Evolutionary conservation across 2,113 vertebrate species (phyloP).

Genomic region (Cyanocitta stelleri): DNA sequence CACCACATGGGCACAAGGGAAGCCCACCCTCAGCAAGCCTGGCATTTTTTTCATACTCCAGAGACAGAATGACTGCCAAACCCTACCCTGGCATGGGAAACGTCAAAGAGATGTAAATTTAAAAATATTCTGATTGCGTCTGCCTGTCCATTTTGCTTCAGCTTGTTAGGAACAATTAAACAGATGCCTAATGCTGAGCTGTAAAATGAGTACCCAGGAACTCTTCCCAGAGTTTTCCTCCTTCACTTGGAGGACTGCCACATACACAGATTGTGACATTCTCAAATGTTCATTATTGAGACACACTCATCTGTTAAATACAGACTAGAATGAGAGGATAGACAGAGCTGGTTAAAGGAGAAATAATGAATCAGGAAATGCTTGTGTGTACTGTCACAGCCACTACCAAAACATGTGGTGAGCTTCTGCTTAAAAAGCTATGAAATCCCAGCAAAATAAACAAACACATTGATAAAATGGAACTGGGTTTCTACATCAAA

Average conservation of each 20-base stretch:
- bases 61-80: neutral
- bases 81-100: neutral
- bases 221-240: neutral
- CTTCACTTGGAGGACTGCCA: slow-evolving; percentile 31
- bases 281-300: neutral
- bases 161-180: slow-evolving; percentile 39
- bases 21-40: neutral
- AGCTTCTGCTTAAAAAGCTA: neutral
- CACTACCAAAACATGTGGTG: neutral
- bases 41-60: neutral
- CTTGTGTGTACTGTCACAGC: neutral
- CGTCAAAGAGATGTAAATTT: neutral
- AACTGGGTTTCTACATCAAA: neutral
- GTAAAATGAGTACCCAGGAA: slow-evolving; percentile 12
- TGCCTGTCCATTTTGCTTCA: slow-evolving; percentile 25
- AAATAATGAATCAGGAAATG: neutral
- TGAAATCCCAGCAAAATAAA: slow-evolving; percentile 13
- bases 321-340: neutral
- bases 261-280: neutral
- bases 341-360: neutral
- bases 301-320: slow-evolving; percentile 25
- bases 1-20: neutral
- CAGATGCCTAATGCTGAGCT: slow-evolving; percentile 34
- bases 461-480: neutral
- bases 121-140: neutral